Evolutionary conservation across 2,113 vertebrate species (phyloP).

Genomic region (Psophia crepitans): DNA sequence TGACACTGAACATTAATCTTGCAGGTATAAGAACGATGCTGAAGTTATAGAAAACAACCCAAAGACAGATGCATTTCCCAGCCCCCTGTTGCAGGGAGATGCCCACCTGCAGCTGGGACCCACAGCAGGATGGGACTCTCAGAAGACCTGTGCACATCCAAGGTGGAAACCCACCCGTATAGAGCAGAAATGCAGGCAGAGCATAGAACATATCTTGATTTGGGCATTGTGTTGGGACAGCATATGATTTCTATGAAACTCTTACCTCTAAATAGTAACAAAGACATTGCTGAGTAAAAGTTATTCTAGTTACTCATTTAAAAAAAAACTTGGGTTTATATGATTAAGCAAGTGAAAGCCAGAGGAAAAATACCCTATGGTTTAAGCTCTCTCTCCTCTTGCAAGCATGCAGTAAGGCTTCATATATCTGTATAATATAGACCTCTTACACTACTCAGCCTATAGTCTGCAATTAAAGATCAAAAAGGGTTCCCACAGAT

Average conservation of each 20-base stretch:
- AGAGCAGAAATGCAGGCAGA: background rate
- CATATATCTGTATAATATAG: background rate
- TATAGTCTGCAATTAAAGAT: conserved; percentile 18
- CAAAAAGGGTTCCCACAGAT: background rate
- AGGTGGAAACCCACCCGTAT: accelerated
- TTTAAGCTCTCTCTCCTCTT: background rate
- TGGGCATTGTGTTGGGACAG: background rate
- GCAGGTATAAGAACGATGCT: background rate
- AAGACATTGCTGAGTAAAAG: background rate
- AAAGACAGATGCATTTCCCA: background rate
- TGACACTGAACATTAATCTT: background rate
- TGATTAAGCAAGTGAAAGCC: background rate
- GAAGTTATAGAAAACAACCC: background rate
- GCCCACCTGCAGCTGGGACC: background rate
- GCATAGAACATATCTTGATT: background rate
- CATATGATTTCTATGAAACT: accelerated
- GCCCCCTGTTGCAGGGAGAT: background rate
- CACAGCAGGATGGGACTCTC: background rate
- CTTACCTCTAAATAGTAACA: background rate
- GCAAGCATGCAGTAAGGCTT: background rate
- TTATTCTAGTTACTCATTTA: background rate
- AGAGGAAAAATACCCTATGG: background rate
- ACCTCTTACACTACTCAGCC: background rate
- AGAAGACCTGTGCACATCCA: background rate
- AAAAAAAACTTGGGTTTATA: background rate